Conservation (phyloP, 2,113 vertebrate genomes). For the Centropus bengalensis region DNA sequence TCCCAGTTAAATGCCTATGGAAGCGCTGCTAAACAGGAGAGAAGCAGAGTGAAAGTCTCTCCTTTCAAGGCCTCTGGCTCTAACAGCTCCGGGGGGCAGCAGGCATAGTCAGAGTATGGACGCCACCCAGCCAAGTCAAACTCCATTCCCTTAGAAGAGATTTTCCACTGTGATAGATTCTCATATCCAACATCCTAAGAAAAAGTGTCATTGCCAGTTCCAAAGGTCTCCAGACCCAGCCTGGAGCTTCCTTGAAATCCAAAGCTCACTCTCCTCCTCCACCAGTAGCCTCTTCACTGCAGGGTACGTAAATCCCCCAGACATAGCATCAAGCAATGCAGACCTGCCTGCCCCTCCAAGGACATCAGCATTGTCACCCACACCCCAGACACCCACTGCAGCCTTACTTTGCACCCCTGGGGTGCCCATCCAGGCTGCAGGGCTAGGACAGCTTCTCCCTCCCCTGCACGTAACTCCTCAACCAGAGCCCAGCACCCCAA, state of each 20-base stretch:
- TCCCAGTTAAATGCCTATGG: not conserved
- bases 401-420: not conserved
- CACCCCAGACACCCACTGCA: not conserved
- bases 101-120: rapidly evolving
- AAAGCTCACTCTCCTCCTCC: not conserved
- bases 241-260: not conserved
- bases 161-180: rapidly evolving
- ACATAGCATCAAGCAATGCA: not conserved
- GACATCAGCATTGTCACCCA: not conserved
- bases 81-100: not conserved
- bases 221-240: not conserved
- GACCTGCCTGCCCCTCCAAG: not conserved
- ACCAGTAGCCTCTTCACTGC: not conserved
- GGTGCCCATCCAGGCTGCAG: not conserved
- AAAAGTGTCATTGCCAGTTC: not conserved
- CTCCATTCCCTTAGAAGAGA: not conserved
- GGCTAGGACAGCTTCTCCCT: not conserved
- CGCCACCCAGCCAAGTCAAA: not conserved
- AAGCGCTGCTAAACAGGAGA: not conserved
- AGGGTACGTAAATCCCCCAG: not conserved
- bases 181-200: not conserved
- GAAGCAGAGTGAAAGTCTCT: not conserved
- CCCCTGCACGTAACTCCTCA: not conserved
- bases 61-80: not conserved
- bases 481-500: rapidly evolving